phyloP scores from a whole-genome alignment of 2,888 invertebrate genomes.

The Lobophora halterata region DNA sequence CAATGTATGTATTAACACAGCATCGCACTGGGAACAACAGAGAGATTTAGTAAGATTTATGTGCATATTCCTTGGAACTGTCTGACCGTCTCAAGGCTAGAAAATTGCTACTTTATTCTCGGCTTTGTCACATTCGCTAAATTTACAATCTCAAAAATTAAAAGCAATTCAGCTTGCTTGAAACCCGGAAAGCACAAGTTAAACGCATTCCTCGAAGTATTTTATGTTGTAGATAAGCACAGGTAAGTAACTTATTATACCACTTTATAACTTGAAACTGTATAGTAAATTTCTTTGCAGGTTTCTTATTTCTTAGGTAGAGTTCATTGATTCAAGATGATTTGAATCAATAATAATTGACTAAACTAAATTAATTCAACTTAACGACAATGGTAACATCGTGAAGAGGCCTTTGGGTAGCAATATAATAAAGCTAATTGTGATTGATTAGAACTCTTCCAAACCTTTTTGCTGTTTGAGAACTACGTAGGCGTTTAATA shows the following conservation, averaged over 20 bases:
- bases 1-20: conserved; percentile 24
- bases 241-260: no score
- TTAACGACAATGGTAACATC: conserved; percentile 34
- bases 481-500: conserved; percentile 42
- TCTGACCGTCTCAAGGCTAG: conserved; percentile 52
- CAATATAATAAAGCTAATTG: conserved; percentile 40
- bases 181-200: conserved; percentile 8
- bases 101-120: conserved; percentile 30
- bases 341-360: conserved; percentile 19
- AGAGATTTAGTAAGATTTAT: conserved; percentile 61
- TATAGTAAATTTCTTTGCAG: no score
- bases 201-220: conserved; percentile 1
- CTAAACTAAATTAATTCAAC: conserved; percentile 31
- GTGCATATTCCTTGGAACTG: conserved; percentile 49
- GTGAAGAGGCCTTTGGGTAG: conserved; percentile 32
- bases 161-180: neutral
- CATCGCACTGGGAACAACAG: conserved; percentile 41
- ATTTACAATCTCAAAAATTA: conserved; percentile 14
- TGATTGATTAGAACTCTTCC: conserved; percentile 47
- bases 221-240: conserved; percentile 1
- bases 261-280: no score
- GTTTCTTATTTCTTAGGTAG: no score
- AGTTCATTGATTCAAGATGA: conserved; percentile 4
- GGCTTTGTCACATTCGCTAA: conserved; percentile 15
- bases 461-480: conserved; percentile 39